Evolutionary conservation across 2,888 invertebrate genomes (phyloP), one percentile per base, ranked within the genome.

Genomic region (Drosophila merina): DNA sequence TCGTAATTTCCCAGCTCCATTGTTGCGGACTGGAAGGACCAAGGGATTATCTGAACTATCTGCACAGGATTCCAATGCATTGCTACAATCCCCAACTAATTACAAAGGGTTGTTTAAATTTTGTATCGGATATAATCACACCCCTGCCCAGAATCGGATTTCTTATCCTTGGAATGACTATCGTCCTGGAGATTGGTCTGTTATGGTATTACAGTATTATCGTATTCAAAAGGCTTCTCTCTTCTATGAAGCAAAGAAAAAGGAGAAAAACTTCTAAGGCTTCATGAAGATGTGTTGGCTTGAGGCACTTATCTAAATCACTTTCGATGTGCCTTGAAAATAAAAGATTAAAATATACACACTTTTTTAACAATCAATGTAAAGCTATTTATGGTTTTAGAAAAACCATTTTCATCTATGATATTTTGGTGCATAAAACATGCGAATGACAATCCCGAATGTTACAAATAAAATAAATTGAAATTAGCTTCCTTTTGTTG

Each of bases 401-500:
- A 79, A 74, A 64, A 69, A 33, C 64, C 60, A 50, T 76, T 78
- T 83, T 70, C 49, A 77, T 83, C 84, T 77, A 70, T 75, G 51
- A 55, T 57, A 63, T 49, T 51, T 45, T 62, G 49, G 14, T 7
- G 26, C 49, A 63, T 50, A 50, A 25, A 49, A 67, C 64, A 47
- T 71, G 33, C 44, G 38, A n/a, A 38, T 74, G 74, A 76, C 81
- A 76, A 71, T 57, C 68, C 51, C 69, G 70, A 63, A 62, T 28
- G 54, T 42, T 59, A 57, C 69, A 78, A 75, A 77, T 76, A 80
- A 78, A 79, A 86, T 86, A 83, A 77, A 86, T 83, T 83, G 72
- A 84, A 83, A 86, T 84, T 83, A 81, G 86, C 83, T 83, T 83
- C 83, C 83, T 86, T 86, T 62, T 81, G 74, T 78, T 80, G 81